phyloP scores from a whole-genome alignment of 2,797 vertebrate genomes.

The Pseudopleuronectes americanus region DNA sequence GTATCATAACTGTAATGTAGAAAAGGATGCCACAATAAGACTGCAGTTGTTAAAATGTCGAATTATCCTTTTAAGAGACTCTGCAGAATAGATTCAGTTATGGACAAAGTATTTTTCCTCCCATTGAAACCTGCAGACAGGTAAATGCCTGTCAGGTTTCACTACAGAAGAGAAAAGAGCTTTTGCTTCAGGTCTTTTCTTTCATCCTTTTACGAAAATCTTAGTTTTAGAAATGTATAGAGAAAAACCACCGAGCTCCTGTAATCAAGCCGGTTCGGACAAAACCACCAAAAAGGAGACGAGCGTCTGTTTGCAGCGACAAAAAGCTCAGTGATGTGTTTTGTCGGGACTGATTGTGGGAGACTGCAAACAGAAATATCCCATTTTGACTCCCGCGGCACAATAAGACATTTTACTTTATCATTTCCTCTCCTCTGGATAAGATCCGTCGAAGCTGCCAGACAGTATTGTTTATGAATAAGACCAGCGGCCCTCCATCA shows the following conservation, averaged over 20 bases:
- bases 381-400: conserved; percentile 44
- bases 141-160: neutral
- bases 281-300: neutral
- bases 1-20: neutral
- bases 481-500: conserved; percentile 55
- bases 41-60: neutral
- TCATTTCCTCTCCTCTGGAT: conserved; percentile 54
- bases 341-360: conserved; percentile 36
- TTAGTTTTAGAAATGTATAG: conserved; percentile 20
- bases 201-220: conserved; percentile 19
- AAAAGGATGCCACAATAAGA: neutral
- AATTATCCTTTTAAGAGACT: neutral
- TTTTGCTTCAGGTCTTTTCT: conserved; percentile 8
- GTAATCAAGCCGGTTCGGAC: conserved; percentile 32
- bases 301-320: conserved; percentile 31
- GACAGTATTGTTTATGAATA: conserved; percentile 57
- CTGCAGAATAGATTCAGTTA: neutral
- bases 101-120: neutral
- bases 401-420: conserved; percentile 55
- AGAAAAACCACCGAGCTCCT: conserved; percentile 19
- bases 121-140: neutral
- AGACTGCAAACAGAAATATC: conserved; percentile 38
- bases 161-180: conserved; percentile 3
- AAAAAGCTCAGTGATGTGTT: conserved; percentile 18
- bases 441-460: conserved; percentile 42